Evolutionary conservation across 1,140 invertebrate genomes (phyloP), one percentile per base, ranked within the genome.

Genomic region (Laodelphax striatellus): DNA sequence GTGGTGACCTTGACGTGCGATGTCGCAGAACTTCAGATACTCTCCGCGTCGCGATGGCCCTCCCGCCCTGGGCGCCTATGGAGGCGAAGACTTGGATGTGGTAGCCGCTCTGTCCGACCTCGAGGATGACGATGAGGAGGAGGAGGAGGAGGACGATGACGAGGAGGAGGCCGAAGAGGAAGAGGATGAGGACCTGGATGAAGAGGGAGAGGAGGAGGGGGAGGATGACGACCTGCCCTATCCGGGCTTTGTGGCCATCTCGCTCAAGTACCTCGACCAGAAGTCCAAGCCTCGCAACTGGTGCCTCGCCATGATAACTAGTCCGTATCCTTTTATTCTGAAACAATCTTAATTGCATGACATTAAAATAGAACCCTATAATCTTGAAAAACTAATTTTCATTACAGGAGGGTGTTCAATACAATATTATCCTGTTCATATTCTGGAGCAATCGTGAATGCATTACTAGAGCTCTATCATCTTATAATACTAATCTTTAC

Each of bases 251-350:
- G 83, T 87, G 16, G 84, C 88, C 31, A 78, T 90, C 50, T 82
- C 87, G 42, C 75, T 97, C 60, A 81, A 84, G 65, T 94, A 91
- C 69, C 78, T 98, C 62, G 85, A 87, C 28, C 95, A 98, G 72
- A 86, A 80, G 42, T 89, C 90, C 60, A 76, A 82, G 57, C 86
- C 92, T 31, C 81, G 94, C 70, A 91, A 86, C 75, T 92, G 88
- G 87, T 97, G 94, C 77, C 82, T 98, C 64, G 85, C 83, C 65
- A 87, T 96, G 75, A 96, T 97, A 75, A 95, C 92, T 52, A 97
- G 96, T 87, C 92, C 93, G 95, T 96, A 96, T 96, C 92, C 92
- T 95, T 95, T 95, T 58, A 43, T 57, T 24, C 43, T 28, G 9
- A 38, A 38, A 38, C 8, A 38, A 28, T 28, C 2, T 6, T 28